Evolutionary conservation across 2,797 vertebrate genomes (phyloP).

Genomic region (Scomberomorus guttatus): DNA sequence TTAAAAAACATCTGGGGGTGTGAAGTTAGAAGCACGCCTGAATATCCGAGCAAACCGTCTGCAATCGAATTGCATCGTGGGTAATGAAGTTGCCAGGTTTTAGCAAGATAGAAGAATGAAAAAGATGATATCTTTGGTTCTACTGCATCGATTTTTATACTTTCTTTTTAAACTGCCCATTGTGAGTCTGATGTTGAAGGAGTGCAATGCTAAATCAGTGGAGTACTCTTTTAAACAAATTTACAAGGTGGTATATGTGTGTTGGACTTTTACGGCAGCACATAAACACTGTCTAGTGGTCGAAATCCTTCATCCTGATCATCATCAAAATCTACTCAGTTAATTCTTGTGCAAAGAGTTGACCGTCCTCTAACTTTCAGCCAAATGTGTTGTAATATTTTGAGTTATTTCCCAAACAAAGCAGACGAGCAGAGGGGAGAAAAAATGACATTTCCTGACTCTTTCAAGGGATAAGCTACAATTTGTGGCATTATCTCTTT

Average conservation of each 20-base stretch:
- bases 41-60: too few relatives aligned
- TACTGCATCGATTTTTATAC: too few relatives aligned
- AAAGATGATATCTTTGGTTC: too few relatives aligned
- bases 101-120: too few relatives aligned
- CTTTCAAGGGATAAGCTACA: not conserved
- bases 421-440: not conserved
- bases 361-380: not conserved
- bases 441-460: not conserved
- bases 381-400: not conserved
- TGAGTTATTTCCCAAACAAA: not conserved
- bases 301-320: not conserved
- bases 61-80: too few relatives aligned
- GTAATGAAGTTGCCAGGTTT: too few relatives aligned
- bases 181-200: too few relatives aligned
- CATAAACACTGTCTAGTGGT: not conserved
- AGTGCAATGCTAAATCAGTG: too few relatives aligned
- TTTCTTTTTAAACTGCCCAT: too few relatives aligned
- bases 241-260: not conserved
- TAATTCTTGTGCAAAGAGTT: not conserved
- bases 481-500: constrained; percentile 17
- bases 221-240: too few relatives aligned
- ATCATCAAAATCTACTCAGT: constrained; percentile 13
- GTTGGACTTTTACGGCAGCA: not conserved
- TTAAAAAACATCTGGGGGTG: too few relatives aligned
- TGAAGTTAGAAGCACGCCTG: too few relatives aligned